These are phyloP conservation scores for Lepidiolamprologus cunningtoni DNA, from an alignment of 2,113 vertebrate species.

Conservation along the genomic window DNA sequence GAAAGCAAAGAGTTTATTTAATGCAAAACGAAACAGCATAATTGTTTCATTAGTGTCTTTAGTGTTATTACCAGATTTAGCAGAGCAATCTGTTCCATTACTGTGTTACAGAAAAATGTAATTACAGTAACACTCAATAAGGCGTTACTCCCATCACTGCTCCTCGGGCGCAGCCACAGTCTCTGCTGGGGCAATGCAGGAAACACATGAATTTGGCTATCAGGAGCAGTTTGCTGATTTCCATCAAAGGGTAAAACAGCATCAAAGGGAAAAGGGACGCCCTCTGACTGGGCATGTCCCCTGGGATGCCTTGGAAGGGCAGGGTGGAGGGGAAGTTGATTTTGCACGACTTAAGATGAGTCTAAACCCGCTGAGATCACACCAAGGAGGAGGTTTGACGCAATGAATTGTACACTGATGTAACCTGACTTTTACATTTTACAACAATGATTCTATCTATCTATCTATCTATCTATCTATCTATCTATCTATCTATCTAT, in stretches of 20 bases:
- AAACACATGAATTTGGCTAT: conserved; percentile 23
- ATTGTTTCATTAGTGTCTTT: neutral
- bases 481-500: too few species aligned
- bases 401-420: neutral
- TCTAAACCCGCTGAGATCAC: neutral
- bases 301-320: neutral
- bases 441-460: neutral
- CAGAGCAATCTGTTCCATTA: neutral
- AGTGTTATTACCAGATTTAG: neutral
- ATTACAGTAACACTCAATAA: neutral
- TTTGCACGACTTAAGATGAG: conserved; percentile 6
- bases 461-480: too few species aligned
- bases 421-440: neutral
- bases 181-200: neutral
- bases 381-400: neutral
- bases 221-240: conserved; percentile 26
- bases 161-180: neutral
- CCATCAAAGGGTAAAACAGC: conserved; percentile 36
- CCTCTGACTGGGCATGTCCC: neutral
- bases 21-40: neutral
- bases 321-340: neutral
- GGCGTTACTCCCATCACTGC: neutral
- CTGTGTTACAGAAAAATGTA: neutral
- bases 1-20: neutral
- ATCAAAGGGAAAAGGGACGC: conserved; percentile 16